phyloP scores from a whole-genome alignment of 2,888 invertebrate species.

The Furcula furcula region DNA sequence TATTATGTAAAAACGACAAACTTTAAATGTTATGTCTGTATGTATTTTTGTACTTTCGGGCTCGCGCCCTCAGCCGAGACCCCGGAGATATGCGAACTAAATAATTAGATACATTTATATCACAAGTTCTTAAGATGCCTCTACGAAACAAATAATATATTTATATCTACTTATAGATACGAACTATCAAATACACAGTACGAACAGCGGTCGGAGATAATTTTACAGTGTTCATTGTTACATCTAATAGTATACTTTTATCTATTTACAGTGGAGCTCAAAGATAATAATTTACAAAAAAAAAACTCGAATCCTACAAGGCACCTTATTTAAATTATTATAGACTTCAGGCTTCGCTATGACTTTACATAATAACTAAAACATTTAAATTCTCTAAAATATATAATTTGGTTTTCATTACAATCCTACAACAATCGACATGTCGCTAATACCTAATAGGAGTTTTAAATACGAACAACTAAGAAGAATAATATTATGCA shows the following conservation, averaged over 20 bases:
- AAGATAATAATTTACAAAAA: slow-evolving; percentile 73
- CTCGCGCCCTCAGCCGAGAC: slow-evolving; percentile 45
- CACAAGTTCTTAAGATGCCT: slow-evolving; percentile 80
- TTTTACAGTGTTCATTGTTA: slow-evolving; percentile 68
- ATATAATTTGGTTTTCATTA: slow-evolving; percentile 81
- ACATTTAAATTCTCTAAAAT: slow-evolving; percentile 79
- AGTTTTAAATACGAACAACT: slow-evolving; percentile 79
- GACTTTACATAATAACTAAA: slow-evolving; percentile 79
- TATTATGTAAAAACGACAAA: slow-evolving; percentile 69
- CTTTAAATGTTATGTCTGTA: slow-evolving; percentile 74
- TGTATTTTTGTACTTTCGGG: slow-evolving; percentile 65
- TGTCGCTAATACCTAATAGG: slow-evolving; percentile 77
- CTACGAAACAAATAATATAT: slow-evolving; percentile 79
- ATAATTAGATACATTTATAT: slow-evolving; percentile 75
- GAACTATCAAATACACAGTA: slow-evolving; percentile 59
- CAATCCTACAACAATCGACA: slow-evolving; percentile 77
- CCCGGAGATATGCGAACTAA: slow-evolving; percentile 59
- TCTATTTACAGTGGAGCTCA: slow-evolving; percentile 77
- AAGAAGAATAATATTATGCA: slow-evolving; percentile 79
- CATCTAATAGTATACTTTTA: slow-evolving; percentile 77
- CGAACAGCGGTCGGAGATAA: slow-evolving; percentile 61
- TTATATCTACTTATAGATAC: slow-evolving; percentile 65
- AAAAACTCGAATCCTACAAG: slow-evolving; percentile 71
- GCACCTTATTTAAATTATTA: slow-evolving; percentile 79
- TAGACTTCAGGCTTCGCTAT: slow-evolving; percentile 78